Percentiles rank a stretch among this genome's conserved stretches.
Conservation (phyloP, 2,888 invertebrate genomes). For the Troides helena region DNA sequence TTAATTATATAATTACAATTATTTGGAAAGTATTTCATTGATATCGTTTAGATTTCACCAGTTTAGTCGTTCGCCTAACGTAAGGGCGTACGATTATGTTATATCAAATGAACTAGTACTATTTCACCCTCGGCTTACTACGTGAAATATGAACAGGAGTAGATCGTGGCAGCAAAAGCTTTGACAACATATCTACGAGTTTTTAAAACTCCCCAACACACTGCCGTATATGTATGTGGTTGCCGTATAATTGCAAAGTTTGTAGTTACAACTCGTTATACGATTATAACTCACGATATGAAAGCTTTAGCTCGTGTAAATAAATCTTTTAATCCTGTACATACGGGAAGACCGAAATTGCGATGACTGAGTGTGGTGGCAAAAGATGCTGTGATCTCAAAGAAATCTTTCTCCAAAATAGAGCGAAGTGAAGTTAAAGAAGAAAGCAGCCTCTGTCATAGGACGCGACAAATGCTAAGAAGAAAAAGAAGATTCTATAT, state of each 20-base stretch:
- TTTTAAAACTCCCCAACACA: constrained; percentile 5
- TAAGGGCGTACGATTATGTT: constrained; percentile 9
- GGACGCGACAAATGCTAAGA: too few species aligned
- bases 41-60: constrained; percentile 19
- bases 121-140: constrained; percentile 14
- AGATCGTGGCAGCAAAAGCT: constrained; percentile 8
- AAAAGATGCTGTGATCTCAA: too few species aligned
- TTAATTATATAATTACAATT: not conserved
- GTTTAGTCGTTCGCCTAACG: constrained; percentile 9
- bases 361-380: too few species aligned
- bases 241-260: constrained; percentile 1
- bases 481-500: too few species aligned
- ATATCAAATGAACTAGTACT: constrained; percentile 4
- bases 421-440: too few species aligned
- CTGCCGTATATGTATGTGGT: not conserved
- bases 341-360: too few species aligned
- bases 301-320: too few species aligned
- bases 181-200: constrained; percentile 17
- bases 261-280: not conserved
- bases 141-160: constrained; percentile 24
- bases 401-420: too few species aligned
- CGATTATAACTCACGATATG: not conserved
- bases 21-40: not conserved
- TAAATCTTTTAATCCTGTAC: too few species aligned
- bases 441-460: too few species aligned